Conservation (phyloP, 2,113 vertebrate genomes). For the Gambusia affinis region DNA sequence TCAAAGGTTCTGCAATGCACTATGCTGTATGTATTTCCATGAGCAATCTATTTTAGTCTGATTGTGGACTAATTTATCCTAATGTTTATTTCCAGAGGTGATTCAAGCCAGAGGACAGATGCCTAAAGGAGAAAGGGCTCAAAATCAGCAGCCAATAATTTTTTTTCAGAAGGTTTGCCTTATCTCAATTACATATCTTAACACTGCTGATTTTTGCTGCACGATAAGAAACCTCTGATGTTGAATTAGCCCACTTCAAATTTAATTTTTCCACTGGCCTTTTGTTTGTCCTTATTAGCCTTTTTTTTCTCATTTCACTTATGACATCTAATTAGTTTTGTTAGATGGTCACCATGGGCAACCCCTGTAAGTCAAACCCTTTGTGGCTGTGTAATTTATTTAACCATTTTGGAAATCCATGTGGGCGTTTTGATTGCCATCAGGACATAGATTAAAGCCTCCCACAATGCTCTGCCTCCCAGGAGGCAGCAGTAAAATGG, state of each 20-base stretch:
- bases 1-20: background rate
- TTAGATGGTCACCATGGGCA: slow-evolving; percentile 57
- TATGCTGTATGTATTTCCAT: background rate
- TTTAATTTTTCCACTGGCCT: slow-evolving; percentile 20
- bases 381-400: slow-evolving; percentile 64
- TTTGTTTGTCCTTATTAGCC: slow-evolving; percentile 19
- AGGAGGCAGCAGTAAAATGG: slow-evolving; percentile 47
- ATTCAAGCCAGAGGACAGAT: slow-evolving; percentile 74
- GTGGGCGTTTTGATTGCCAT: slow-evolving; percentile 65
- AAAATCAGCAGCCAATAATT: slow-evolving; percentile 86
- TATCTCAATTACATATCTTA: slow-evolving; percentile 13
- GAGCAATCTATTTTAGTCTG: background rate
- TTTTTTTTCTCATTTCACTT: slow-evolving; percentile 38
- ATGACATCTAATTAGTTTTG: slow-evolving; percentile 58
- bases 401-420: slow-evolving; percentile 62
- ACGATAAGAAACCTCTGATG: slow-evolving; percentile 20
- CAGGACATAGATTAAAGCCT: slow-evolving; percentile 71
- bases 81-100: slow-evolving; percentile 64
- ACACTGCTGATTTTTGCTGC: background rate
- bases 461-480: slow-evolving; percentile 57
- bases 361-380: slow-evolving; percentile 43
- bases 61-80: slow-evolving; percentile 8
- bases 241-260: slow-evolving; percentile 11
- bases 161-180: slow-evolving; percentile 90
- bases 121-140: slow-evolving; percentile 85